These are phyloP conservation scores for Disparrhopalites patrizii DNA, from an alignment of 2,888 invertebrate species.

Conservation along the genomic window DNA sequence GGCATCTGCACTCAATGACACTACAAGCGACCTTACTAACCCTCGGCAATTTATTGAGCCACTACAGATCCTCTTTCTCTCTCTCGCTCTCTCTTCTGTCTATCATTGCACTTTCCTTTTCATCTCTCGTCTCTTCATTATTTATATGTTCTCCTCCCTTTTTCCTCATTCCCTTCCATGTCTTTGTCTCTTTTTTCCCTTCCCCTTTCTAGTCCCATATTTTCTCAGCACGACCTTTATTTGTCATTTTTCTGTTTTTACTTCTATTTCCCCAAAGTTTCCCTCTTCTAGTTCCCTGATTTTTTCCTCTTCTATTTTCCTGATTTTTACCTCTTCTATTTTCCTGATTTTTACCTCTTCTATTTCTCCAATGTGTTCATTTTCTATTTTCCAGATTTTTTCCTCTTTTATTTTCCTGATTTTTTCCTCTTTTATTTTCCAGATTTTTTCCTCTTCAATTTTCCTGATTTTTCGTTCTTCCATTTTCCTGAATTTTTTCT, in stretches of 20 bases:
- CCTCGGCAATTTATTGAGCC: not conserved
- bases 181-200: not conserved
- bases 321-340: not conserved
- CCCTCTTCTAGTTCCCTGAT: not conserved
- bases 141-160: not conserved
- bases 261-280: too few species aligned
- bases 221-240: too few species aligned
- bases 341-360: not conserved
- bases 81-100: conserved; percentile 2
- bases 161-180: not conserved
- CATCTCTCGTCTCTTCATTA: not conserved
- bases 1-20: too few species aligned
- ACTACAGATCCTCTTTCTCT: not conserved
- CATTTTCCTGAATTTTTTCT: too few species aligned
- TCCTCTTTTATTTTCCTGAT: too few species aligned
- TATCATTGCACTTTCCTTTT: not conserved
- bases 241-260: too few species aligned
- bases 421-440: too few species aligned
- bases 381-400: too few species aligned
- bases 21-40: too few species aligned
- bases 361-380: too few species aligned
- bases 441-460: too few species aligned
- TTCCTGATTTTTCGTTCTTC: too few species aligned
- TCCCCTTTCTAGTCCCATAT: not conserved
- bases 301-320: not conserved